Evolutionary conservation across 2,888 invertebrate species (phyloP), one percentile per base, ranked within the genome.

Genomic region (Drosophila sordidula): DNA sequence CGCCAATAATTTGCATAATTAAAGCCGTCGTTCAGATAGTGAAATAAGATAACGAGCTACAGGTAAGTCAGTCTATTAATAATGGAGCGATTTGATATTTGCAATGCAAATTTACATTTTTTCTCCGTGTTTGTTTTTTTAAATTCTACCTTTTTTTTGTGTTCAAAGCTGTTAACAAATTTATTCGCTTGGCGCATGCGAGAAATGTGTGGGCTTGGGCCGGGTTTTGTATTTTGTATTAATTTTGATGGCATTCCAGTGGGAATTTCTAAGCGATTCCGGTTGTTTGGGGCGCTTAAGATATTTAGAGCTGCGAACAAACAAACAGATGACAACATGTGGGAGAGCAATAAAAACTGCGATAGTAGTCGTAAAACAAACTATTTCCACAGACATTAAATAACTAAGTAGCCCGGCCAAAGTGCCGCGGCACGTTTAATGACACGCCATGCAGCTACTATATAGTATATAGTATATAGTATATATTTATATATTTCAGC

Each of bases 1-100:
- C 84, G 84, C 84, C 84, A 77, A 69, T 66, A 64, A 74, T 80
- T 86, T 83, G 86, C 78, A 84, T 84, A 84, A 83, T 87, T 83
- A 74, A 88, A 86, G 61, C 58, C 62, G 50, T 61, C 57, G 63
- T 18, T 56, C 55, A 58, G 83, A 82, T 82, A 68, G 68, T 64
- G 77, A 72, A 70, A 55, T 46, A 58, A 65, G 82, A 87, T 86
- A 87, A 66, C 70, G 46, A 57, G 64, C 63, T 34, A 58, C 74
- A 74, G 74, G 74, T 74, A 66, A 84, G 85, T 75, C 64, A 42
- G 67, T 62, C 75, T 69, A 66, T 82, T 76, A 69, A 78, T 80
- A 78, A 65, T 68, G 54, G 44, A 42, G 58, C 58, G 66, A 45
- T 54, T 29, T n/a, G 12, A 49, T 36, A 82, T 80, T 85, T 82